Conservation (phyloP, 2,797 vertebrate genomes). For the Atherinosoma microstoma region DNA sequence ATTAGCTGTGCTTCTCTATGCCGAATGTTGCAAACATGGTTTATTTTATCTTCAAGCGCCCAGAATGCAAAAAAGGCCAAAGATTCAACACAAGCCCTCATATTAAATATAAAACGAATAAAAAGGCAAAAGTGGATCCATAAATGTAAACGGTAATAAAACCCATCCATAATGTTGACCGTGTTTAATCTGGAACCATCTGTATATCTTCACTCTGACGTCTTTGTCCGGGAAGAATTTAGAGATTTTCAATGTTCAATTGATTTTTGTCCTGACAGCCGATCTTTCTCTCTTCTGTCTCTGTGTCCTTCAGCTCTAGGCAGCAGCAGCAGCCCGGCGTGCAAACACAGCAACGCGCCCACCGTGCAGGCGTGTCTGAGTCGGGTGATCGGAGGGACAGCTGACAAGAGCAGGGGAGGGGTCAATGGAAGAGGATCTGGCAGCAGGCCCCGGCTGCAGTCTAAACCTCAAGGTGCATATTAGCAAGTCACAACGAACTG, state of each 20-base stretch:
- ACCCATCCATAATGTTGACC: not conserved
- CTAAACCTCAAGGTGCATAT: slow-evolving; percentile 81
- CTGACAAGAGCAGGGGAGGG: slow-evolving; percentile 52
- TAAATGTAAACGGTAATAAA: not conserved
- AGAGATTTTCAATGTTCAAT: not conserved
- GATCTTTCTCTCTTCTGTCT: slow-evolving; percentile 11
- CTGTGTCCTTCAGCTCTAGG: slow-evolving; percentile 57
- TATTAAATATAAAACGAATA: not conserved
- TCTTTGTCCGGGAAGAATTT: not conserved
- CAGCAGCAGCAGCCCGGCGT: slow-evolving; percentile 59
- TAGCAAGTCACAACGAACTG: not conserved
- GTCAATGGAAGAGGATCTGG: slow-evolving; percentile 82
- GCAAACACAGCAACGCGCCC: slow-evolving; percentile 22
- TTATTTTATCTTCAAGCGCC: too few species aligned
- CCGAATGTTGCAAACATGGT: too few species aligned
- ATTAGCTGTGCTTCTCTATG: too few species aligned
- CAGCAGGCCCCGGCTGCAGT: slow-evolving; percentile 51
- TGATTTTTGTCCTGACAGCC: slow-evolving; percentile 2
- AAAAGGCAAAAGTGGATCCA: not conserved
- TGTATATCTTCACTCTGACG: not conserved
- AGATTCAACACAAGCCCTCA: not conserved
- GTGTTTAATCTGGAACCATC: not conserved
- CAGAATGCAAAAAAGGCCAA: not conserved
- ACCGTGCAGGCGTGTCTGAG: slow-evolving; percentile 73
- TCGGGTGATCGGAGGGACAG: slow-evolving; percentile 47